Evolutionary conservation across 2,113 vertebrate genomes (phyloP), one percentile per base, ranked within the genome.

Genomic region (Mormoops blainvillei): DNA sequence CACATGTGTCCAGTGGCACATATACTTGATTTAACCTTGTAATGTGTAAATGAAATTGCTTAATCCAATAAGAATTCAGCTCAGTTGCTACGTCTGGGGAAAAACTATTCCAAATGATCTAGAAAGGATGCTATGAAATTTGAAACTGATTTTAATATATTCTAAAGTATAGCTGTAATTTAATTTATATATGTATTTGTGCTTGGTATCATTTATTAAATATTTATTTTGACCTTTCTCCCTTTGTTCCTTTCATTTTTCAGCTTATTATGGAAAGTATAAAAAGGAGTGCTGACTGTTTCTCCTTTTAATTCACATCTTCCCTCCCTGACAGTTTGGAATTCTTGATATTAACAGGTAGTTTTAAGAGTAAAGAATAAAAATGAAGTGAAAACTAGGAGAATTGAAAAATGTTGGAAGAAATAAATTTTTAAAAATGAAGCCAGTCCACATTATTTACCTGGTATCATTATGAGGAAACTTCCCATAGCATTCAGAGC

Each of bases 61-160:
- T 71, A 20, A 28, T 83, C 82, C 36, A 68, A 33, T 87, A 28
- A 50, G 48, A 91, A 89, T 87, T 91, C 7, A 83, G 10, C 28
- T 71, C 54, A 63, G 4, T 89, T 93, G 8, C 36, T 90, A 9
- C 6, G 6, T 58, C 11, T 65, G 10, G 36, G 41, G 41, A 7
- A 68, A 87, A 82, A 58, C 7, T 24, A 56, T 10, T 89, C 16
- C 7, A 94, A 89, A 74, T 61, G 11, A 73, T 80, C 19, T 50
- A 89, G 33, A 95, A 70, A 58, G 56, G 65, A 10, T 48, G 12
- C 5, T 91, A n/a, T 45, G 73, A 94, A 93, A 92, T 91, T 41
- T 33, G n/a, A 96, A 95, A 73, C 70, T 84, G 50, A 95, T 89
- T 95, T 80, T 91, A 89, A 83, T 50, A 28, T 31, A 19, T 68